Evolutionary conservation across 2,888 invertebrate species (phyloP).

Genomic region (Lapara coniferarum): DNA sequence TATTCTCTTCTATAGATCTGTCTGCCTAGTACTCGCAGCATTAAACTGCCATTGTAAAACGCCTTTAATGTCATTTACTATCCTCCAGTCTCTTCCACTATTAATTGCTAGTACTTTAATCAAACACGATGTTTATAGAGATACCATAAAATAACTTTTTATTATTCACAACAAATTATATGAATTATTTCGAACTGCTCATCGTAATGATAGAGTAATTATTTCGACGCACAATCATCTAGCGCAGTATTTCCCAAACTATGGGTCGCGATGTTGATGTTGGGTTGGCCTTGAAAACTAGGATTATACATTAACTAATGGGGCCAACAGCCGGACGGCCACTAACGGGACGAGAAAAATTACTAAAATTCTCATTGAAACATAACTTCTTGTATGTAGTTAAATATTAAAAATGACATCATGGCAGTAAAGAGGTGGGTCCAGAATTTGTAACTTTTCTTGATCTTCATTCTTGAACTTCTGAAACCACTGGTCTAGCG

Average conservation of each 20-base stretch:
- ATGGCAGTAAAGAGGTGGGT: too few species aligned
- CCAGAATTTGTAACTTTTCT: too few species aligned
- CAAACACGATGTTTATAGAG: conserved; percentile 34
- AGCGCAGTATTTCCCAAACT: not conserved
- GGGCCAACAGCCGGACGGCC: too few species aligned
- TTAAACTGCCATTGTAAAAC: conserved; percentile 24
- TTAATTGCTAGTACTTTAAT: conserved; percentile 35
- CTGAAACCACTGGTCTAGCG: too few species aligned
- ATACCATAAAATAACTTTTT: conserved; percentile 31
- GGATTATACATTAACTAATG: too few species aligned
- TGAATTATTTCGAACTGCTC: conserved; percentile 16
- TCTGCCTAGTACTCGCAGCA: conserved; percentile 37
- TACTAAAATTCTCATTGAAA: too few species aligned
- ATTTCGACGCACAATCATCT: not conserved
- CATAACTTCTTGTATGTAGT: too few species aligned
- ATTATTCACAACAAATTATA: conserved; percentile 31
- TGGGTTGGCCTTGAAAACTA: too few species aligned
- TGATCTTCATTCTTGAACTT: too few species aligned
- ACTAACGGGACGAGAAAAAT: too few species aligned
- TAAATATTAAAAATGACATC: too few species aligned
- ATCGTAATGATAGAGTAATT: conserved; percentile 13
- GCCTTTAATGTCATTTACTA: conserved; percentile 33
- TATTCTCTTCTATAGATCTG: conserved; percentile 39
- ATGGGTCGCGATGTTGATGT: too few species aligned
- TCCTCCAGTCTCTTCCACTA: conserved; percentile 18